Percentiles rank a stretch among this genome's conserved stretches.
Conservation (phyloP, 2,113 vertebrate species). For the Stictonetta naevosa region DNA sequence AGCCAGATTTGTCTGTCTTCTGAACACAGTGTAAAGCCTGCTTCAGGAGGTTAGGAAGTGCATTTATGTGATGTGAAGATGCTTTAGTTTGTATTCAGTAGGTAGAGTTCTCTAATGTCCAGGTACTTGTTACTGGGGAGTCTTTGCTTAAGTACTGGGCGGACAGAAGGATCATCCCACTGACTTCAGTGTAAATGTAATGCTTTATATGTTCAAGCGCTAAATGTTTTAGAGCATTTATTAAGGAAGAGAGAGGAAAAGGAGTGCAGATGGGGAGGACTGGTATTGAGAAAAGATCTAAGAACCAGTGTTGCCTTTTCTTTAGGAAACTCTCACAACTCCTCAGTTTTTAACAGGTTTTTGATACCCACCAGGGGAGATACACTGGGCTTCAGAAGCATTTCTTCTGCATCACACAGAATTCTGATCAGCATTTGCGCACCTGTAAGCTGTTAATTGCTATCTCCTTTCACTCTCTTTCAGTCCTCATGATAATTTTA, state of each 20-base stretch:
- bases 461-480: neutral
- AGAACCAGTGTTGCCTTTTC: neutral
- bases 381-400: neutral
- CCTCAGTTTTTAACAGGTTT: neutral
- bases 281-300: neutral
- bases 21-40: neutral
- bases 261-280: neutral
- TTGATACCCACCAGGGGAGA: neutral
- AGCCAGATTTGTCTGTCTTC: neutral
- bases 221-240: neutral
- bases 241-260: neutral
- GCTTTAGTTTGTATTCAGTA: neutral
- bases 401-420: neutral
- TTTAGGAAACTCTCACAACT: neutral
- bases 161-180: neutral
- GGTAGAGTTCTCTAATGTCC: neutral
- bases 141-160: neutral
- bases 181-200: neutral
- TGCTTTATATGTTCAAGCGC: neutral
- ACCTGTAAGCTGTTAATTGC: neutral
- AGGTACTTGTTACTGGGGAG: neutral
- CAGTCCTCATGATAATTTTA: slow-evolving; percentile 14
- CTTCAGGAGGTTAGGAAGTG: neutral
- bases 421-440: neutral
- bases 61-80: neutral